Conservation (phyloP, 2,113 vertebrate species). For the Tyto alba region DNA sequence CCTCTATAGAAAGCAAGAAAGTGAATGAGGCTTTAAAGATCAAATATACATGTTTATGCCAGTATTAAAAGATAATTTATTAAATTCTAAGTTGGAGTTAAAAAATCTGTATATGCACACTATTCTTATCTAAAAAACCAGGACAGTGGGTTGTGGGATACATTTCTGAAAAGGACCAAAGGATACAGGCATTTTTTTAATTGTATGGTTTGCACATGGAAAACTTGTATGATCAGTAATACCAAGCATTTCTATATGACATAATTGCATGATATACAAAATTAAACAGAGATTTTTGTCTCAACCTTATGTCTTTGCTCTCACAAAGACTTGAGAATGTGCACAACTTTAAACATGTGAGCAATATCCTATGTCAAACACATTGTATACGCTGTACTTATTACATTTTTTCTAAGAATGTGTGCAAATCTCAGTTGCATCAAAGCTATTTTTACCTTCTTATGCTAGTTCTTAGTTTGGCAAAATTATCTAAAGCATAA, state of each 20-base stretch:
- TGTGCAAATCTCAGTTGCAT: neutral
- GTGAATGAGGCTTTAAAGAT: neutral
- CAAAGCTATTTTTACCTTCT: neutral
- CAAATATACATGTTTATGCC: neutral
- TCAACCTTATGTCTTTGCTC: neutral
- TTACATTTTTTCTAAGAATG: neutral
- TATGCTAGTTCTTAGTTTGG: neutral
- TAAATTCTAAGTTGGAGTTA: neutral
- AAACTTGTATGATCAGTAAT: neutral
- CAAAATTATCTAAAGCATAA: neutral
- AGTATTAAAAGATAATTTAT: neutral
- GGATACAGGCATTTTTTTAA: neutral
- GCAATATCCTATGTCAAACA: neutral
- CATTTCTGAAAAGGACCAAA: neutral
- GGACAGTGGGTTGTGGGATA: neutral
- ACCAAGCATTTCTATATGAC: neutral
- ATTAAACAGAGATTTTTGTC: neutral
- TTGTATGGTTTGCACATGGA: neutral
- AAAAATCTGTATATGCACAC: neutral
- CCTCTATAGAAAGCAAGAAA: neutral
- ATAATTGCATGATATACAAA: neutral
- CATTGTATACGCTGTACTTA: neutral
- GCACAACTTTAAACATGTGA: neutral
- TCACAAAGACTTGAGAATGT: neutral
- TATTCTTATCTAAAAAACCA: neutral